These are phyloP conservation scores for Polypedilum pembai DNA, from an alignment of 1,140 invertebrate species.

Conservation along the genomic window DNA sequence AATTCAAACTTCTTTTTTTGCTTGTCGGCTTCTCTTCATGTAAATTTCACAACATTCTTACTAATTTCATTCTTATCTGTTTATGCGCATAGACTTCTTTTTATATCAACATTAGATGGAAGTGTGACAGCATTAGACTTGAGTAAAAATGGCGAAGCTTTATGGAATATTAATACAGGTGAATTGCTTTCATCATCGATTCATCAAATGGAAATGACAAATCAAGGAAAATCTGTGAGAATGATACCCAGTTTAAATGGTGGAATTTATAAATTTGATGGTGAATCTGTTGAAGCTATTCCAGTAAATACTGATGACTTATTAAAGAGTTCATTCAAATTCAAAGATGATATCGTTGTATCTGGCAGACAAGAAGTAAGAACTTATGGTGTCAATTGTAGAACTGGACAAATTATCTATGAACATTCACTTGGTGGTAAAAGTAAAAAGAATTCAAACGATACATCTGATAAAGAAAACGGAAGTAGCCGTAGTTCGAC, in stretches of 20 bases:
- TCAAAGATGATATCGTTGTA: conserved; percentile 78
- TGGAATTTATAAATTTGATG: conserved; percentile 84
- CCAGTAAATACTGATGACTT: conserved; percentile 79
- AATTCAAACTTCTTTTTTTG: too few species aligned
- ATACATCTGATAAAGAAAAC: conserved; percentile 38
- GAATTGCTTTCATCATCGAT: conserved; percentile 77
- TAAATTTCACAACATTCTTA: background rate
- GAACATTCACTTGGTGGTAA: conserved; percentile 69
- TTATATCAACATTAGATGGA: conserved; percentile 85
- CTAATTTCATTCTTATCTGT: background rate
- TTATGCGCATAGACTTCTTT: conserved; percentile 53
- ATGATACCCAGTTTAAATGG: conserved; percentile 88
- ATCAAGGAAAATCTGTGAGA: conserved; percentile 75
- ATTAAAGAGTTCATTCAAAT: conserved; percentile 72
- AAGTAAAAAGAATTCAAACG: conserved; percentile 58
- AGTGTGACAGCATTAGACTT: conserved; percentile 68
- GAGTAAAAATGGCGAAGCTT: conserved; percentile 54
- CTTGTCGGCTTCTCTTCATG: too few species aligned
- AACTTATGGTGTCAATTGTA: conserved; percentile 64
- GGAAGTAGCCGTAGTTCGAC: conserved; percentile 33
- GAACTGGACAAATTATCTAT: conserved; percentile 68
- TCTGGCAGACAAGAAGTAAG: conserved; percentile 65
- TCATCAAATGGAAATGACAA: conserved; percentile 71
- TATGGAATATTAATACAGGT: conserved; percentile 66
- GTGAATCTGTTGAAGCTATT: conserved; percentile 74